Base-by-base conservation (phyloP, 2,888 invertebrate species). In the Acleris sparsana region DNA sequence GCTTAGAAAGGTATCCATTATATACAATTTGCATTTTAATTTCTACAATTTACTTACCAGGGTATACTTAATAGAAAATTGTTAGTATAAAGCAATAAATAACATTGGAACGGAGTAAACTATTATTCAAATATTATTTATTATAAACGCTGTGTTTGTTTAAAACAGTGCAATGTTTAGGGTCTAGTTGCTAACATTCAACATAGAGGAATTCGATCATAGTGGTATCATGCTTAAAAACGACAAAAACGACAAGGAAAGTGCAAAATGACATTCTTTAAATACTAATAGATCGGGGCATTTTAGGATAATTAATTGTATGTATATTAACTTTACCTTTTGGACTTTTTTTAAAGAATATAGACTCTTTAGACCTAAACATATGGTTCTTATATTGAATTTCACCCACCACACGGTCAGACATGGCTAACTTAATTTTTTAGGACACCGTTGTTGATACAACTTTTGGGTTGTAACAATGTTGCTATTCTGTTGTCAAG, bases 221-320 rank as follows among this genome's bases (percentile, higher is more conserved):
- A 18, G 25, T 44, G 16, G 73, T 70, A 66, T 74, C 83, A 84
- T 84, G 84, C 84, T 82, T 69, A 56, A 68, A 74, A 72, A 76
- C 70, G 63, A 65, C 66, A 65, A 69, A 62, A 57, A 29, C 69
- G 74, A 39, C 39, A 39, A 39, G 39, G 46, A 63, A 62, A 68
- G 75, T 77, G 77, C 79, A 74, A 60, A 59, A 69, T 62, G 53
- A 64, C 49, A 43, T 59, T 53, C 9, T 33, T 18, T 7, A 48
- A 49, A 49, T 52, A n/a, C n/a, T n/a, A 53, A 55, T 53, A 56
- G 51, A 49, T 53, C 48, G 18, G 49, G 51, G n/a, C 52, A 39
- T 53, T 44, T 49, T 48, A 48, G 52, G 49, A 53, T 17, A 9
- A 48, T 18, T 11, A 60, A 44, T 11, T 39, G n/a, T n/a, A n/a